Evolutionary conservation across 2,797 vertebrate species (phyloP).

Genomic region (Siniperca undulata): DNA sequence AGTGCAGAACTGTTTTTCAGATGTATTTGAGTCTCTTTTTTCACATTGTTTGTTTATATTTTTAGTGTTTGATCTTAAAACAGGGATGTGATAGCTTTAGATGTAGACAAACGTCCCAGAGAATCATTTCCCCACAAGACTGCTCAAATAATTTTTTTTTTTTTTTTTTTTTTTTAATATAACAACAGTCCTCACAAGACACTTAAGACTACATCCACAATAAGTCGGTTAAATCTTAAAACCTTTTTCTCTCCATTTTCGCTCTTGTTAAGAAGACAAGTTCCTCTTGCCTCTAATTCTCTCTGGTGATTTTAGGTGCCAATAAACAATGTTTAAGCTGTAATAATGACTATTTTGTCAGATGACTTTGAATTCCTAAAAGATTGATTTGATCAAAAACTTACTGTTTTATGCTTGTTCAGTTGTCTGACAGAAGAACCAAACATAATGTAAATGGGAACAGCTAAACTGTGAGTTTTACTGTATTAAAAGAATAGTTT

Average conservation of each 20-base stretch:
- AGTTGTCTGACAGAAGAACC: background rate
- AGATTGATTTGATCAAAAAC: background rate
- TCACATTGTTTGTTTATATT: no score
- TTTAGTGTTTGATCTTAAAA: constrained; percentile 5
- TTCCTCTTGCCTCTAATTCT: background rate
- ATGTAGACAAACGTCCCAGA: background rate
- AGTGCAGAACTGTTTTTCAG: background rate
- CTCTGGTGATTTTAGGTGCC: background rate
- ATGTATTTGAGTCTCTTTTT: background rate
- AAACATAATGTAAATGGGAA: background rate
- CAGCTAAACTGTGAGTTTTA: background rate
- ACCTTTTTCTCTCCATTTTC: background rate
- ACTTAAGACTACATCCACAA: background rate
- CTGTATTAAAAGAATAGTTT: background rate
- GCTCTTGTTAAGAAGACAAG: background rate
- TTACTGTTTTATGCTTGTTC: background rate
- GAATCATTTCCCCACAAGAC: background rate
- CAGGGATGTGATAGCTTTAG: background rate
- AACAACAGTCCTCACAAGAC: constrained; percentile 14
- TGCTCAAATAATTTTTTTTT: background rate
- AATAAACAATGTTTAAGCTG: background rate
- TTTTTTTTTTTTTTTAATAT: no score
- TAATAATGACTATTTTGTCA: background rate
- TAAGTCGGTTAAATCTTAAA: background rate
- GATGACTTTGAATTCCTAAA: background rate